These are phyloP conservation scores for Andrena marginata DNA, from an alignment of 2,888 invertebrate species.

Conservation along the genomic window DNA sequence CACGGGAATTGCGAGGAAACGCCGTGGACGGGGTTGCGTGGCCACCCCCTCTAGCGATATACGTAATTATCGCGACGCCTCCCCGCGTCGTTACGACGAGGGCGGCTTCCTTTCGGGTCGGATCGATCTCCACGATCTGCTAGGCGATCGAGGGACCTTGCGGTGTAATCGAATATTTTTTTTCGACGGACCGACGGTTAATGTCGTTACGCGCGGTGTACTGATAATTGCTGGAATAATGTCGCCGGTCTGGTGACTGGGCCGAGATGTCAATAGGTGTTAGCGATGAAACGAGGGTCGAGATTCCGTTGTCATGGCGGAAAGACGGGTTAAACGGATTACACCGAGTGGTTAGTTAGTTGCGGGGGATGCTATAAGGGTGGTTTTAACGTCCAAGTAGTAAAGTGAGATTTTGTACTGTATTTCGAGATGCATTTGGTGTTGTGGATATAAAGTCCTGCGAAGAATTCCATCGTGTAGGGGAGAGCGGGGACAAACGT, in stretches of 20 bases:
- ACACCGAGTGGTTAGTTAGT: not conserved
- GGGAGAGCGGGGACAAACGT: too few relatives aligned
- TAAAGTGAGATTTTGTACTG: too few relatives aligned
- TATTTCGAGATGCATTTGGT: too few relatives aligned
- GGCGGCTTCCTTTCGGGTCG: not conserved
- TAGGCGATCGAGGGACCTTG: constrained; percentile 1
- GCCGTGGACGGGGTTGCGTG: constrained; percentile 31
- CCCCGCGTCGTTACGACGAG: not conserved
- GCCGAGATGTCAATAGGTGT: not conserved
- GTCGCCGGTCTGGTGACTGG: not conserved
- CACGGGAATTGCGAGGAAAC: constrained; percentile 47
- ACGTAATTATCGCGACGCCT: constrained; percentile 50
- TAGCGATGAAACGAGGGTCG: not conserved
- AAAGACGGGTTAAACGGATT: constrained; percentile 3
- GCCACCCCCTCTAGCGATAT: constrained; percentile 36
- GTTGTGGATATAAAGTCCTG: too few relatives aligned
- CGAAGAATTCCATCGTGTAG: too few relatives aligned
- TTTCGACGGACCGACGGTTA: not conserved
- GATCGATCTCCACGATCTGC: constrained; percentile 17
- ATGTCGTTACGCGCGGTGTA: constrained; percentile 9
- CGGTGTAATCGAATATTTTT: constrained; percentile 38
- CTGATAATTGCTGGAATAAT: not conserved
- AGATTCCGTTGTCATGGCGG: not conserved
- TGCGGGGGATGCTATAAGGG: not conserved
- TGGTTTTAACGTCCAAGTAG: too few relatives aligned